Percentiles rank a stretch among this genome's conserved stretches.
phyloP scores from a whole-genome alignment of 2,797 vertebrate species.

The Poecilia gillii region DNA sequence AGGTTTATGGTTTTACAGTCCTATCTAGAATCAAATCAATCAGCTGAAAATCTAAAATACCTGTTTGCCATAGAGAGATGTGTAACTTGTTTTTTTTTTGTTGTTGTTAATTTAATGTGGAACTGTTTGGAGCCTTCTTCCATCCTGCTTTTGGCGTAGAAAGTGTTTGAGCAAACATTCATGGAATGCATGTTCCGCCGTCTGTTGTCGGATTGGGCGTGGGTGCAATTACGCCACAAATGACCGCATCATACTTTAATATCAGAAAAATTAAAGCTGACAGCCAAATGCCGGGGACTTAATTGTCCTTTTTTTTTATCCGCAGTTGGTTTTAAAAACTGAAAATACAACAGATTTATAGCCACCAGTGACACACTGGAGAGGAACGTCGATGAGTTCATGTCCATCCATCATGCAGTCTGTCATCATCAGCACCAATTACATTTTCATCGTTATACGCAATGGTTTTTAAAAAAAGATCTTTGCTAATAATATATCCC shows the following conservation, averaged over 20 bases:
- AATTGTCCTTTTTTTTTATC: constrained; percentile 17
- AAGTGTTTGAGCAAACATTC: constrained; percentile 25
- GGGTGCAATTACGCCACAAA: constrained; percentile 64
- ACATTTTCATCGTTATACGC: not conserved
- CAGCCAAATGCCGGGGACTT: constrained; percentile 22
- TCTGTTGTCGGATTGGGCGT: constrained; percentile 47
- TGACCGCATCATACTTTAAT: constrained; percentile 49
- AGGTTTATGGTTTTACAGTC: not conserved
- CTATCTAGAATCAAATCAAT: not conserved
- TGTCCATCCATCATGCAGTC: not conserved
- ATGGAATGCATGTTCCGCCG: constrained; percentile 42
- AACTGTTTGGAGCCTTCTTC: not conserved
- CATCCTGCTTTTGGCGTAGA: not conserved
- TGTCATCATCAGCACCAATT: not conserved
- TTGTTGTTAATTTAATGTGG: not conserved
- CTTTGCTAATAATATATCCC: constrained; percentile 1
- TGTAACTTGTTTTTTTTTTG: not conserved
- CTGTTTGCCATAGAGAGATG: not conserved
- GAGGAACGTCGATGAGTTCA: constrained; percentile 4
- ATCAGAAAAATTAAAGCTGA: constrained; percentile 59
- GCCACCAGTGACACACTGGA: not conserved
- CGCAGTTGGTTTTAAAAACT: not conserved
- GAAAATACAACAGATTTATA: constrained; percentile 1
- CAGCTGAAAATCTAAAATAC: not conserved
- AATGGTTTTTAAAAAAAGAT: constrained; percentile 1